Percentiles rank a stretch among this genome's conserved stretches.
Conservation (phyloP, 2,113 vertebrate species). For the Pollimyrus isidori region DNA sequence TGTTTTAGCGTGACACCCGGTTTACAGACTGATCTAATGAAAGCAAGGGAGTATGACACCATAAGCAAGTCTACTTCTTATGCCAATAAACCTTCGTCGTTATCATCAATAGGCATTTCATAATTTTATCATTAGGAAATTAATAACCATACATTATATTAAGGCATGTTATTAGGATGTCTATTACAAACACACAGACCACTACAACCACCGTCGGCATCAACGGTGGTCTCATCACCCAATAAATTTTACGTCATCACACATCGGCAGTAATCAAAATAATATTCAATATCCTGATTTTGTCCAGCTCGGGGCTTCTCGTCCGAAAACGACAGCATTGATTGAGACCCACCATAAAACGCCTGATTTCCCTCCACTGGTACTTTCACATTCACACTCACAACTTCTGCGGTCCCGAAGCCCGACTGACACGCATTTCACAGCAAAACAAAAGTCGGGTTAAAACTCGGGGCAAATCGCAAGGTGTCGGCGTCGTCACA, state of each 20-base stretch:
- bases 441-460: background rate
- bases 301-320: background rate
- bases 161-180: background rate
- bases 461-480: background rate
- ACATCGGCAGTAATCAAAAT: background rate
- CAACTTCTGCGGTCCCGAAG: slow-evolving; percentile 39
- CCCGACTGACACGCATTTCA: slow-evolving; percentile 29
- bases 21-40: background rate
- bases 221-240: background rate
- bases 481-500: background rate
- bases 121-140: too few species aligned
- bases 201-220: background rate
- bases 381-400: background rate
- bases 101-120: background rate
- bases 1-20: background rate
- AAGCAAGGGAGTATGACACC: background rate
- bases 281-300: background rate
- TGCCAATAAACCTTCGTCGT: background rate
- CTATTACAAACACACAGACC: background rate
- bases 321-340: background rate
- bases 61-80: background rate
- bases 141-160: background rate
- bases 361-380: background rate
- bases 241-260: background rate
- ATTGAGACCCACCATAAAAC: background rate